Percentiles rank a stretch among this genome's conserved stretches.
These are phyloP conservation scores for Andricus curvator DNA, from an alignment of 2,888 invertebrate species.

Conservation along the genomic window DNA sequence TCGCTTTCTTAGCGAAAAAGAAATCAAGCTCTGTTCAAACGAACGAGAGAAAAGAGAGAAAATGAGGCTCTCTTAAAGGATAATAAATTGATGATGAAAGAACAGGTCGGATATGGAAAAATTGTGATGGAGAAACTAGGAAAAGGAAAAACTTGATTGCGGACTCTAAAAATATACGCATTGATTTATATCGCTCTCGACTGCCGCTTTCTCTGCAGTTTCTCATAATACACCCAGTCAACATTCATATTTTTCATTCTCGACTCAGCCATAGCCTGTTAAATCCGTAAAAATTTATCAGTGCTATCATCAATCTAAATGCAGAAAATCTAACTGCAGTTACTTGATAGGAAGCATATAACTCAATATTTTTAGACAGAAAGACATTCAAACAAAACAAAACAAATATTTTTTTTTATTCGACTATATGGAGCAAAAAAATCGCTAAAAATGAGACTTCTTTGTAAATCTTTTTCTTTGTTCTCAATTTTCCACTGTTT, in stretches of 20 bases:
- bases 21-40: slow-evolving; percentile 24
- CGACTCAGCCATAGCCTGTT: neutral
- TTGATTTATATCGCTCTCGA: slow-evolving; percentile 50
- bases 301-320: slow-evolving; percentile 4
- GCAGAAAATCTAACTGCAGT: neutral
- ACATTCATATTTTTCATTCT: slow-evolving; percentile 41
- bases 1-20: neutral
- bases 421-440: no score
- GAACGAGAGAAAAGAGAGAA: slow-evolving; percentile 8
- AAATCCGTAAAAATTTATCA: slow-evolving; percentile 28
- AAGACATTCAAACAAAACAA: neutral
- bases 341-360: neutral
- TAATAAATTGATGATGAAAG: slow-evolving; percentile 39
- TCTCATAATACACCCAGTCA: slow-evolving; percentile 43
- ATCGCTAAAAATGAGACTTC: no score
- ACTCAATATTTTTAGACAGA: neutral
- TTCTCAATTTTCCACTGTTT: no score
- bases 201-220: slow-evolving; percentile 8
- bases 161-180: slow-evolving; percentile 47
- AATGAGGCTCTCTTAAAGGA: slow-evolving; percentile 9
- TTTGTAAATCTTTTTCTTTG: no score
- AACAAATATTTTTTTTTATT: neutral
- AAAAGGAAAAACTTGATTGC: slow-evolving; percentile 47
- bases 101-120: slow-evolving; percentile 31
- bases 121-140: slow-evolving; percentile 49